Conservation (phyloP, 2,888 invertebrate genomes). For the Spicauda simplicius region DNA sequence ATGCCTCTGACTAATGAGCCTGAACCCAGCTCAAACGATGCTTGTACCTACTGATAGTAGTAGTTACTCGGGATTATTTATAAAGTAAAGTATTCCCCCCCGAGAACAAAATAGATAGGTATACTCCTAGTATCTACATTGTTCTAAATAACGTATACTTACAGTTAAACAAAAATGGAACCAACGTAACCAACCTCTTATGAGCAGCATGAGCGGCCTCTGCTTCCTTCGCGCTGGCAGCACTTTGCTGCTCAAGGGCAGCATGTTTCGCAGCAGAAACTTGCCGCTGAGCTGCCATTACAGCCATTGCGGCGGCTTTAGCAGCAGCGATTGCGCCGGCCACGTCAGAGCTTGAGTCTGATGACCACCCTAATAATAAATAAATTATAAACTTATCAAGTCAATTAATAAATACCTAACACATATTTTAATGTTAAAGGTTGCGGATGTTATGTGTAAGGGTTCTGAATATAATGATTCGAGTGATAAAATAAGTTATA, state of each 20-base stretch:
- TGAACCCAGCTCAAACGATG: too few species aligned
- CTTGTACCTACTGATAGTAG: too few species aligned
- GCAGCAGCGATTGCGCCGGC: conserved; percentile 90
- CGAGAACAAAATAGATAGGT: too few species aligned
- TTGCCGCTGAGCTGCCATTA: conserved; percentile 89
- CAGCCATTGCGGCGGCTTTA: conserved; percentile 89
- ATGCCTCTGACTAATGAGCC: too few species aligned
- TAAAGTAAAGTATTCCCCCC: too few species aligned
- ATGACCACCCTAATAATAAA: conserved; percentile 40
- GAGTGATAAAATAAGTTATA: too few species aligned
- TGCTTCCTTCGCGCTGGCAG: conserved; percentile 90
- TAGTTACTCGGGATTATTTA: too few species aligned
- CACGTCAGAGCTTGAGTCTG: conserved; percentile 87
- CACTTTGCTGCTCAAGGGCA: conserved; percentile 88
- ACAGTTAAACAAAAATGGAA: too few species aligned
- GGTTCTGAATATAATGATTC: too few species aligned
- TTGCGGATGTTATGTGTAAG: too few species aligned
- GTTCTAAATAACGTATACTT: conserved; percentile 46
- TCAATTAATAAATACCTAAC: too few species aligned
- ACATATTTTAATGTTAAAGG: too few species aligned
- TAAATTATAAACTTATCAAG: background rate
- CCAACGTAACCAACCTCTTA: conserved; percentile 65
- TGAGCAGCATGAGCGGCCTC: conserved; percentile 87
- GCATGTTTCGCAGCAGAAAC: conserved; percentile 90
- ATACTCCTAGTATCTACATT: conserved; percentile 61